These are phyloP conservation scores for Synodontis membranacea DNA, from an alignment of 2,113 vertebrate species.

Conservation along the genomic window DNA sequence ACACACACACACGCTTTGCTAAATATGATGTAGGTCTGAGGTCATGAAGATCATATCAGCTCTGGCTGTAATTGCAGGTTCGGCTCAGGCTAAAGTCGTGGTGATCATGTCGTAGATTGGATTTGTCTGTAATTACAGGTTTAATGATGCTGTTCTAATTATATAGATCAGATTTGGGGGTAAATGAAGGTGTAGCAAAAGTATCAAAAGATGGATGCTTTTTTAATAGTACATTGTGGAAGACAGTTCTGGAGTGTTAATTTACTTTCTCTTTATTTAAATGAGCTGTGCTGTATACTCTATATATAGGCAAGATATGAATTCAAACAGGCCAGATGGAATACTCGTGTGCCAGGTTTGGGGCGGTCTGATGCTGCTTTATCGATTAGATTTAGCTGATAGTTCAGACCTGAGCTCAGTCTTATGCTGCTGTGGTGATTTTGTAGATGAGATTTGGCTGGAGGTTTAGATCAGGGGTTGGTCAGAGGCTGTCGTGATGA, in stretches of 20 bases:
- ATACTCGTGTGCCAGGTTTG: background rate
- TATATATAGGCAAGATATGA: background rate
- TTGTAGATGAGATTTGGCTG: background rate
- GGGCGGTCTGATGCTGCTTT: background rate
- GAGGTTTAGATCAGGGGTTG: background rate
- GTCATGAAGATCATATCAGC: background rate
- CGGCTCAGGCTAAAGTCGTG: background rate
- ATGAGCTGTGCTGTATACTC: background rate
- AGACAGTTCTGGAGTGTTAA: background rate
- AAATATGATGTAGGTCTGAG: background rate
- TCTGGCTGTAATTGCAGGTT: conserved; percentile 8
- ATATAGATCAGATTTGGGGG: conserved; percentile 8
- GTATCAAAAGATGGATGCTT: background rate
- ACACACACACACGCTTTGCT: background rate
- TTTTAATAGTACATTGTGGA: background rate
- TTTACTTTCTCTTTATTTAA: background rate
- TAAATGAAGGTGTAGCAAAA: background rate
- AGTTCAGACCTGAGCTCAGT: background rate
- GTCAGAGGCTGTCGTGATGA: background rate
- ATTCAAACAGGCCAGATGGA: background rate
- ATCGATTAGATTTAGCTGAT: background rate
- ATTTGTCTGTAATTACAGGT: background rate
- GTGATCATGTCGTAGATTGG: background rate
- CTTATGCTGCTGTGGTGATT: background rate
- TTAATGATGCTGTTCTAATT: background rate